Evolutionary conservation across 1,140 invertebrate genomes (phyloP).

Genomic region (Drosophila miranda): DNA sequence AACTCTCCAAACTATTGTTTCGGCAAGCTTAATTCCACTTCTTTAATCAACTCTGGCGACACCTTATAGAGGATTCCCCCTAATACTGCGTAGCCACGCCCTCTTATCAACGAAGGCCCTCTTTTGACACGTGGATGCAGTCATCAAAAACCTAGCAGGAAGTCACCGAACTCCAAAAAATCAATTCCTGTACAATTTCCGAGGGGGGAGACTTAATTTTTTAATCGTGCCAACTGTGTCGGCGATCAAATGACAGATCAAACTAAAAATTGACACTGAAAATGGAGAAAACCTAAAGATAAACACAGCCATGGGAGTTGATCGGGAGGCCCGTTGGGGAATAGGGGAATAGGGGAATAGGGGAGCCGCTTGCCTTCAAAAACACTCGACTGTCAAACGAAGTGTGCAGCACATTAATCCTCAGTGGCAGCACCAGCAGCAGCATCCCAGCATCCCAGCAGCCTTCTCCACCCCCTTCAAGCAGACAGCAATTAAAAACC

Average conservation of each 20-base stretch:
- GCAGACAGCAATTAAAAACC: conserved; percentile 75
- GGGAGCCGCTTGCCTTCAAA: conserved; percentile 31
- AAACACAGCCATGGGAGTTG: conserved; percentile 12
- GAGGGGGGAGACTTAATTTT: conserved; percentile 51
- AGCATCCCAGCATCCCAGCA: conserved; percentile 14
- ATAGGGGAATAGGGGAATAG: conserved; percentile 16
- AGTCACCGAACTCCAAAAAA: conserved; percentile 56
- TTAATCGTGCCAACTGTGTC: conserved; percentile 75
- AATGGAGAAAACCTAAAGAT: conserved; percentile 29
- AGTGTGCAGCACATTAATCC: conserved; percentile 80
- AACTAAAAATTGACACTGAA: conserved; percentile 65
- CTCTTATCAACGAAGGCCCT: too few relatives aligned
- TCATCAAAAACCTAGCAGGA: conserved; percentile 37
- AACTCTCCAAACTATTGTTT: too few relatives aligned
- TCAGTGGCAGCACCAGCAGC: conserved; percentile 20
- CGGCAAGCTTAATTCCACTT: too few relatives aligned
- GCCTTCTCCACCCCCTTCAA: conserved; percentile 12
- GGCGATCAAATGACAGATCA: conserved; percentile 77
- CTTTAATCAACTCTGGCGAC: too few relatives aligned
- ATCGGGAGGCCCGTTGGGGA: conserved; percentile 3
- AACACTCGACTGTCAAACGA: conserved; percentile 71
- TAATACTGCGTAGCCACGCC: too few relatives aligned
- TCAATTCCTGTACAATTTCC: conserved; percentile 38
- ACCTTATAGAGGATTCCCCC: too few relatives aligned
- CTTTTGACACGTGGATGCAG: conserved; percentile 46